Conservation (phyloP, 2,888 invertebrate genomes). For the Stenolophus ochropezus region DNA sequence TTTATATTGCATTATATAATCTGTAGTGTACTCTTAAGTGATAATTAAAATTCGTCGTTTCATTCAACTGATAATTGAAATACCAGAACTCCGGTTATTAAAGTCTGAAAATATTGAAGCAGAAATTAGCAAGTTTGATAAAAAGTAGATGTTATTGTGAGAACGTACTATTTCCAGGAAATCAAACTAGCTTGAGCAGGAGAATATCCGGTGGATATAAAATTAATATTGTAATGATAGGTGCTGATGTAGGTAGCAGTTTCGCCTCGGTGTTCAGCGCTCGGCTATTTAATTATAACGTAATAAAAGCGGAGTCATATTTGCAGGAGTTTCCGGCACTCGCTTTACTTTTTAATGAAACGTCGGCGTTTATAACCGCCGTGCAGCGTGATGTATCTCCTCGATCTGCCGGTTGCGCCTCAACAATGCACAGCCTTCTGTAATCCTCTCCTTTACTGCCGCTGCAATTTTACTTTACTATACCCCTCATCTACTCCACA, state of each 20-base stretch:
- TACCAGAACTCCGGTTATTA: too few species aligned
- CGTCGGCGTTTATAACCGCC: slow-evolving; percentile 52
- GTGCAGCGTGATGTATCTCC: slow-evolving; percentile 66
- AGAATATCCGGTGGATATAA: slow-evolving; percentile 48
- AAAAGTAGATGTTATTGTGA: too few species aligned
- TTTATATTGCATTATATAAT: too few species aligned
- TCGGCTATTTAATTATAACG: slow-evolving; percentile 62
- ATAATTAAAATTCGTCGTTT: too few species aligned
- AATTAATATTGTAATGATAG: slow-evolving; percentile 55
- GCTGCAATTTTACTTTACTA: slow-evolving; percentile 9
- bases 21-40: too few species aligned
- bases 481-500: neutral
- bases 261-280: slow-evolving; percentile 60
- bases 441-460: slow-evolving; percentile 21
- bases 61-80: too few species aligned
- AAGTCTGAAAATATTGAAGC: too few species aligned
- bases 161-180: too few species aligned
- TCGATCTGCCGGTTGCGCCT: slow-evolving; percentile 63
- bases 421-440: slow-evolving; percentile 50
- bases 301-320: slow-evolving; percentile 61
- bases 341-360: slow-evolving; percentile 62
- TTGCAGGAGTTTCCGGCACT: slow-evolving; percentile 49
- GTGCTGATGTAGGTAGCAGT: slow-evolving; percentile 33
- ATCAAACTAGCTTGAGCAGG: slow-evolving; percentile 49
- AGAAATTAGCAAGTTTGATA: too few species aligned